Conservation (phyloP, 2,888 invertebrate genomes). For the Clepsis dumicolana region DNA sequence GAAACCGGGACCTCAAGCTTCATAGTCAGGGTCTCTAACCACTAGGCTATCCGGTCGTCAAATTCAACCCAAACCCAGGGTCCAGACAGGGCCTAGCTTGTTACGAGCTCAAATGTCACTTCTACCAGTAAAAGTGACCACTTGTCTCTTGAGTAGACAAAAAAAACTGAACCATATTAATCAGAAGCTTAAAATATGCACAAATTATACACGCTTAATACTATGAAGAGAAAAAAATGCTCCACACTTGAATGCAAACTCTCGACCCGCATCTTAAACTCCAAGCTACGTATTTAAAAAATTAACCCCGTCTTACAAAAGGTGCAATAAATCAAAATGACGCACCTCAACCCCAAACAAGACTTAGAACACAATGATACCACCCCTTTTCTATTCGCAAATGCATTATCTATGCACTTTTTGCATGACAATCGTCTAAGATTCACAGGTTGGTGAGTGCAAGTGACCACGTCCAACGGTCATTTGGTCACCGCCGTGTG, state of each 20-base stretch:
- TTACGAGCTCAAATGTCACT: no score
- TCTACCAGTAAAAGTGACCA: no score
- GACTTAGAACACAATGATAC: background rate
- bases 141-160: no score
- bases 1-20: no score
- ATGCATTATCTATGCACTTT: constrained; percentile 6
- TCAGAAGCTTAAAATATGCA: background rate
- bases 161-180: no score
- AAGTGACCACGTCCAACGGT: background rate
- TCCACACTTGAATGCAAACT: background rate
- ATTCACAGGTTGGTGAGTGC: background rate
- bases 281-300: background rate
- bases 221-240: background rate
- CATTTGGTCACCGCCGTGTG: constrained; percentile 1
- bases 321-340: background rate
- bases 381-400: constrained; percentile 1
- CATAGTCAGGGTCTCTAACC: no score
- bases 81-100: no score
- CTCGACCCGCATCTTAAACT: background rate
- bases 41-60: no score
- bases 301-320: background rate
- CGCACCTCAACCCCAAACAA: background rate
- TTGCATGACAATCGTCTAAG: constrained; percentile 17
- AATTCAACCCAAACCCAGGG: no score
- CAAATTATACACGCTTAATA: background rate